Base-by-base conservation (phyloP, 2,113 vertebrate species). In the Coracopsis vasa region DNA sequence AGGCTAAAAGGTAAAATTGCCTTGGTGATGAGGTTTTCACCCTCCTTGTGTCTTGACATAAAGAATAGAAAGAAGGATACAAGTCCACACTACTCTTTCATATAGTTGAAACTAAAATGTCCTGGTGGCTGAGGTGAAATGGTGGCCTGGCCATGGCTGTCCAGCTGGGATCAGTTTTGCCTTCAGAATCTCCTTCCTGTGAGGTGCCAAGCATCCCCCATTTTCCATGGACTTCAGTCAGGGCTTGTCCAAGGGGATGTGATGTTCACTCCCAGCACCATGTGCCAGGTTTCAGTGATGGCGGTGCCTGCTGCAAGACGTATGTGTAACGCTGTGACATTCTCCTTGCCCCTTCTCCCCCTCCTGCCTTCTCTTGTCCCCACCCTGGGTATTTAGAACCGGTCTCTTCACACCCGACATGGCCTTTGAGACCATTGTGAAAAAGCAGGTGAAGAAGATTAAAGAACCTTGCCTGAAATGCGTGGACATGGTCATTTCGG, bases 341-440 rank as follows among this genome's bases (percentile, higher is more conserved):
- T 98, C 95, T 98, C 97, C 98, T 66, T 96, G 96, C 96, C 93
- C 94, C 91, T 87, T 94, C 86, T 97, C 92, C 95, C 89, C 94
- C 72, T 96, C 95, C 92, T 90, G 91, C 97, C 85, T 96, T 97
- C 79, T 97, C 97, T 97, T 95, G 94, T 96, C 94, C 90, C 90
- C 77, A 87, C 86, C 91, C 95, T 80, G 98, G 98, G 97, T 98
- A 45, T 98, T 98, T 98, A 99, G 99, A 99, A 99, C 99, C 95
- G 99, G 99, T 98, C 99, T 99, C 98, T 99, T 99, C 98, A 99
- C 99, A 81, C 99, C 99, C 91, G 99, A 99, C 98, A 99, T 99
- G 99, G 99, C 99, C 98, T 99, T 99, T 99, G 99, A 99, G 98
- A 99, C 99, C 98, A 99, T 99, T 99, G 99, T 99, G 99, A 99